Evolutionary conservation across 92 coral and sea anemone species (phyloP).

Genomic region (Desmophyllum pertusum): DNA sequence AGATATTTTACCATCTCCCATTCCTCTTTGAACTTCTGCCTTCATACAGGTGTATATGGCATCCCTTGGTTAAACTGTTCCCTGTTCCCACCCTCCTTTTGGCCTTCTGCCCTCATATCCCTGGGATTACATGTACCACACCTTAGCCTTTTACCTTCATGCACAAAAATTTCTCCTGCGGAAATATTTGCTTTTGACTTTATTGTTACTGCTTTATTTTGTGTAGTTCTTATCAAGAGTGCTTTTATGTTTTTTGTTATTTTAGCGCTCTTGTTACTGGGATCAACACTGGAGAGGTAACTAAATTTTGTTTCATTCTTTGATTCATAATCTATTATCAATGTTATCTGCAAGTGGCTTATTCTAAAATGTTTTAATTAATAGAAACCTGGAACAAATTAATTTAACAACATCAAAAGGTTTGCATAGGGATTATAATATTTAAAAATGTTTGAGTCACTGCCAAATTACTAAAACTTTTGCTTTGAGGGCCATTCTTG

Average conservation of each 20-base stretch:
- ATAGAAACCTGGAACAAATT: too few relatives aligned
- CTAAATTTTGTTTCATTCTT: neutral
- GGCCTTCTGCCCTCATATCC: neutral
- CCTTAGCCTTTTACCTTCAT: neutral
- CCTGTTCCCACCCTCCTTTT: neutral
- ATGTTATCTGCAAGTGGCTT: too few relatives aligned
- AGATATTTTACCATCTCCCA: neutral
- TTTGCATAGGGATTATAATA: neutral
- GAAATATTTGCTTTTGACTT: neutral
- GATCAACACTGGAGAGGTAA: conserved; percentile 98
- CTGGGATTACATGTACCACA: neutral
- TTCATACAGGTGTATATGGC: too few relatives aligned
- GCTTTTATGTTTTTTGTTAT: conserved; percentile 9
- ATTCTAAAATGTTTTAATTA: too few relatives aligned
- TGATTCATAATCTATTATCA: neutral
- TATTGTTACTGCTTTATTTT: neutral
- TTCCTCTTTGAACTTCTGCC: neutral
- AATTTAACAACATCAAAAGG: neutral
- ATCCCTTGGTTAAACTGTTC: neutral
- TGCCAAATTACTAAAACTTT: too few relatives aligned
- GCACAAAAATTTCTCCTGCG: neutral
- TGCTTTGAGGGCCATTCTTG: neutral
- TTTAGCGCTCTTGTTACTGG: conserved; percentile 93
- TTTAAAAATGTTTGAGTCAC: neutral
- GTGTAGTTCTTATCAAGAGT: neutral